Base-by-base conservation (phyloP, 2,888 invertebrate genomes). In the Sesia apiformis region DNA sequence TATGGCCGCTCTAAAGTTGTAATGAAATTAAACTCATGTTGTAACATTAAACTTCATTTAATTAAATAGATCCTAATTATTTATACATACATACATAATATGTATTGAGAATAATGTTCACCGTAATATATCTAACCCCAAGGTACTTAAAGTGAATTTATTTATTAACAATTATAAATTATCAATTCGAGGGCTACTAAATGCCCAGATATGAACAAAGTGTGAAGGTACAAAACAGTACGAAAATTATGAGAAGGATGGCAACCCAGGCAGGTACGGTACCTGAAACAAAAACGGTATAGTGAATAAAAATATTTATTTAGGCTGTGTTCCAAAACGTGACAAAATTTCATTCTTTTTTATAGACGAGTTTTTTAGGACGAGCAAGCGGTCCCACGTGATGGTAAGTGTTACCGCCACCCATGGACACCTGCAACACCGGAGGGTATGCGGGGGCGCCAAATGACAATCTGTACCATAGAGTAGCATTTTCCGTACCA, bases 161-260 rank as follows among this genome's bases (percentile, higher is more conserved):
- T 38, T 49, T n/a, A 65, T 63, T 66, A 62, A 63, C 55, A 62
- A 70, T 64, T 63, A 60, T 56, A 57, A 58, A 51, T 50, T 23
- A 50, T 5, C 5, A 7, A 50, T 50, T 38, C 38, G 50, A 50
- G 50, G 38, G 8, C 5, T 5, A 43, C 66, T 89, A 94, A 79
- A 97, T 93, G 70, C 94, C 96, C 76, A 97, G 74, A 83, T 94
- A 96, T 64, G 96, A 96, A 89, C 96, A 96, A 64, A 96, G 73
- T 59, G 93, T 85, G 85, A 97, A 96, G 57, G 96, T 94, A 70
- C 93, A 90, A 78, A 95, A 94, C 57, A 97, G 90, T 63, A 94
- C 93, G 63, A 94, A 80, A 59, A 96, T 86, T 64, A 97, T 94
- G 53, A 96, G 89, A 60, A 94, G 66, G 57, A 95, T 91, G 67